Base-by-base conservation (phyloP, 2,797 vertebrate genomes). In the Sarcoramphus papa region DNA sequence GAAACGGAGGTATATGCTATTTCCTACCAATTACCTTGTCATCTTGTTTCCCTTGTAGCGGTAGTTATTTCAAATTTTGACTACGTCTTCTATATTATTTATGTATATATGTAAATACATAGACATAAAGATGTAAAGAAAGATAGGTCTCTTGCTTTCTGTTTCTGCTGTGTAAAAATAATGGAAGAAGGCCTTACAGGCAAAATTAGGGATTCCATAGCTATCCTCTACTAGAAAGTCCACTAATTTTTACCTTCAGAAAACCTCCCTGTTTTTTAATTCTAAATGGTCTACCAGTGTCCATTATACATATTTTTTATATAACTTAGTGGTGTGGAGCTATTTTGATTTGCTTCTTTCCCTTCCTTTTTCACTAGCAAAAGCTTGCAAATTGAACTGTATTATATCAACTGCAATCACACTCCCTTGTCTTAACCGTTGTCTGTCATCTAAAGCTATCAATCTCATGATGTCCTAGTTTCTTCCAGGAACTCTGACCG, bases 1-100 rank as follows among this genome's bases (percentile, higher is more conserved):
- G 95, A 97, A 87, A 82, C 84, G 17, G 98, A 99, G 98, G 99
- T 99, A 97, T 79, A 70, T 86, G 35, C 21, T 21, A 21, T 85
- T 65, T 53, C 40, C 51, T 64, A 16, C 35, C 5, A 22, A 8
- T 63, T 79, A 12, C 14, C 21, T 28, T 43, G n/a, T 72, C 37
- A 23, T 41, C 56, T 65, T 57, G 6, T 48, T 79, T 65, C 13
- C 28, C 18, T 81, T 47, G 4, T 28, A 40, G 53, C 30, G 65
- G n/a, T 28, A 56, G 14, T 59, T 74, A 57, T 24, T 63, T 40
- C 24, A 53, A 1, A 30, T 43, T 74, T 68, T 73, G 4, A 17
- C 22, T 89, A 6, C 1, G 2, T 69, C 9, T 35, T 25, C 6
- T 45, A 0, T 68, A 6, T 43, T 82, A 4, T 72, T 68, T 68